Evolutionary conservation across 2,797 vertebrate genomes (phyloP), one percentile per base, ranked within the genome.

Genomic region (Ambastaia sidthimunki): DNA sequence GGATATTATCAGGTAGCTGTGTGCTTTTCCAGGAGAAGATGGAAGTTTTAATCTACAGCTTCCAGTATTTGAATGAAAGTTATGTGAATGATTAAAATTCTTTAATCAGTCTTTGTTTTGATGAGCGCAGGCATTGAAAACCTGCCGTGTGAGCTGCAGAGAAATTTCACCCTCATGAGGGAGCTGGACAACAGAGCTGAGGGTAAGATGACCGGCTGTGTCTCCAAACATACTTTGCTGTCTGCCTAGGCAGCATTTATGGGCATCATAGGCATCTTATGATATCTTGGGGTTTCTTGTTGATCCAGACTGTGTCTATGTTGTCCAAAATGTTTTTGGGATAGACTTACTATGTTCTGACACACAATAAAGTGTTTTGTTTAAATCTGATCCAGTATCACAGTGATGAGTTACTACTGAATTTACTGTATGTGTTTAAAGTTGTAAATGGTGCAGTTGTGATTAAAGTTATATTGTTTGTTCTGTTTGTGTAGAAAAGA

Each of bases 91-190:
- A 37, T n/a, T 63, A 9, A 18, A 18, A 31, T n/a, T 52, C 47
- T 54, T 13, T 9, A 67, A 13, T n/a, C 62, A 18, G n/a, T n/a
- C n/a, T n/a, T 6, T 63, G 10, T 50, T 82, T 65, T 4, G n/a
- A 83, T 52, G 82, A 23, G 2, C 62, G 3, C 59, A 98, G 97
- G 97, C 85, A 98, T 98, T 12, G 97, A 98, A 87, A 98, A 97
- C 80, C 90, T 98, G 55, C 97, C 97, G 0, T 98, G 96, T 82
- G 97, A 98, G 47, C 94, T 98, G 50, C 96, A 98, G 86, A 95
- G 97, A 84, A 98, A 98, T 88, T 98, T 98, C 76, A 96, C 97
- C 76, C 90, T 98, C 83, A 98, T 98, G 97, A 90, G 96, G 65
- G 97, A 98, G 84, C 86, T 98, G 84, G 97, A 98, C 85, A 96